These are phyloP conservation scores for Nycticryphes semicollaris DNA, from an alignment of 2,113 vertebrate species.

Conservation along the genomic window DNA sequence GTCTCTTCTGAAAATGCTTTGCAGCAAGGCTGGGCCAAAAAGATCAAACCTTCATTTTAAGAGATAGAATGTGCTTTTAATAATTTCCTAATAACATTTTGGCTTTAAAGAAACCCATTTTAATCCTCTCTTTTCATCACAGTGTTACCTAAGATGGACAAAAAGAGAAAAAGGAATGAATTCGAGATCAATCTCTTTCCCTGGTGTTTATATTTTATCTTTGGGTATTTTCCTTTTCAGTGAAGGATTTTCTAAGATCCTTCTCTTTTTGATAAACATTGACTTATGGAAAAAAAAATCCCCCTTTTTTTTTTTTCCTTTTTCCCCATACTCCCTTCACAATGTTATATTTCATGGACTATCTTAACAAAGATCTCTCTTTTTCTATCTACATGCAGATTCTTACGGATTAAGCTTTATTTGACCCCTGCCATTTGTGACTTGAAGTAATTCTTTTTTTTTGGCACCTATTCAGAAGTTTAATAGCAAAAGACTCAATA, in stretches of 20 bases:
- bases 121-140: conserved; percentile 14
- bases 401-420: background rate
- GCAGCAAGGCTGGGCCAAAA: background rate
- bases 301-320: background rate
- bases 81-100: background rate
- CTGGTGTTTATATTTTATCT: background rate
- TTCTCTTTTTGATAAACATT: background rate
- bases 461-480: background rate
- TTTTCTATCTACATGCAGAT: background rate
- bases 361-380: background rate
- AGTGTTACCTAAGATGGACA: background rate
- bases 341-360: background rate
- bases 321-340: background rate
- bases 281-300: background rate
- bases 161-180: background rate
- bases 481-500: background rate
- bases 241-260: background rate
- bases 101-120: background rate
- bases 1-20: background rate
- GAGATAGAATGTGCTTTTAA: background rate
- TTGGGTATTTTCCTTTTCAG: background rate
- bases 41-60: background rate
- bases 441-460: background rate
- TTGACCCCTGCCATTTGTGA: background rate
- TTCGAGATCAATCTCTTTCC: background rate